These are phyloP conservation scores for Trimorus sp. DNA, from an alignment of 2,888 invertebrate species.

Conservation along the genomic window DNA sequence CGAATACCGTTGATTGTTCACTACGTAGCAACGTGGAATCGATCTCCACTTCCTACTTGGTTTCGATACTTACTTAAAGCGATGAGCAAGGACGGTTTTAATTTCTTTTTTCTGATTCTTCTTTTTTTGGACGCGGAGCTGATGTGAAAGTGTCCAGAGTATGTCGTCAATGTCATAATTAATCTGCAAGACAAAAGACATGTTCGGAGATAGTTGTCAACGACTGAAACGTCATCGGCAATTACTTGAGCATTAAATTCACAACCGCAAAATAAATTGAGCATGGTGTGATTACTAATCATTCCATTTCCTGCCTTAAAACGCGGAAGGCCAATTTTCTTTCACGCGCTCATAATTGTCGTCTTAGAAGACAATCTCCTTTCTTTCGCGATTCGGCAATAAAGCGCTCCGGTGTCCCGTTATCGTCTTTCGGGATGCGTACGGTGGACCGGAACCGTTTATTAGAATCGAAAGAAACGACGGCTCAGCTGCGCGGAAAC, in stretches of 20 bases:
- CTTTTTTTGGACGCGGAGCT: no score
- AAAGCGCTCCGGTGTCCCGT: conserved; percentile 68
- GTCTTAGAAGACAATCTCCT: conserved; percentile 65
- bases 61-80: no score
- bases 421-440: conserved; percentile 68
- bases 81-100: no score
- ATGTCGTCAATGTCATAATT: no score
- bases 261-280: conserved; percentile 62
- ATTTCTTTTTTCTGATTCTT: no score
- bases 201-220: conserved; percentile 14
- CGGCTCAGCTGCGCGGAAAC: conserved; percentile 66
- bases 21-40: no score
- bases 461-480: conserved; percentile 65
- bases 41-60: no score
- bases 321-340: conserved; percentile 62
- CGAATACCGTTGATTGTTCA: no score
- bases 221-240: conserved; percentile 32
- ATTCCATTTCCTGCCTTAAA: conserved; percentile 63
- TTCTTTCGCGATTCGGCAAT: conserved; percentile 68
- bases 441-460: conserved; percentile 70
- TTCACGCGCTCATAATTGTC: conserved; percentile 65
- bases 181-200: conserved; percentile 6
- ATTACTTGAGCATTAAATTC: conserved; percentile 50
- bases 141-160: no score
- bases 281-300: conserved; percentile 61